Percentiles rank a stretch among this genome's conserved stretches.
These are phyloP conservation scores for Bombyx mori DNA, from an alignment of 1,140 invertebrate genomes.

Conservation along the genomic window DNA sequence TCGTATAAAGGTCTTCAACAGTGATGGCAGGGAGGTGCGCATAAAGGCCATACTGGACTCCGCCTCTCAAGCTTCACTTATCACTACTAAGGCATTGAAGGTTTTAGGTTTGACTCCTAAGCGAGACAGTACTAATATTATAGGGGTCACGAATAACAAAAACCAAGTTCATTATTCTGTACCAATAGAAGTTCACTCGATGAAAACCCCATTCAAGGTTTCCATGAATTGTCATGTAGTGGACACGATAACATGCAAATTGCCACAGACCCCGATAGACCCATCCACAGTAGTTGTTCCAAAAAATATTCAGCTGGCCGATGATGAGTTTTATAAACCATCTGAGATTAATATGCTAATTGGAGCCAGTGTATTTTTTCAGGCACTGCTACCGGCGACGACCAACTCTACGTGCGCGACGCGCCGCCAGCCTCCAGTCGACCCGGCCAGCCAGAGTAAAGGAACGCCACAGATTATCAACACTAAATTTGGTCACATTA, in stretches of 20 bases:
- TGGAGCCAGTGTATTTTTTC: background rate
- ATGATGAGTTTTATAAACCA: background rate
- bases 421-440: too few relatives aligned
- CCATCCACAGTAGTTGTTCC: background rate
- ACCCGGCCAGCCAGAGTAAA: too few relatives aligned
- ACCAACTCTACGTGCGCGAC: too few relatives aligned
- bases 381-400: background rate
- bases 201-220: constrained; percentile 1
- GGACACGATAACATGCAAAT: background rate
- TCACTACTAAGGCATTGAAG: background rate
- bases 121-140: background rate
- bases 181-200: background rate
- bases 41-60: constrained; percentile 8
- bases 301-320: background rate
- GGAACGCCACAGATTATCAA: too few relatives aligned
- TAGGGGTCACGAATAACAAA: constrained; percentile 1
- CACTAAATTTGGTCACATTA: too few relatives aligned
- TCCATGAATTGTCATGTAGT: constrained; percentile 1
- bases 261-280: background rate
- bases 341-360: background rate
- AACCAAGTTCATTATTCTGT: background rate
- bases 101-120: constrained; percentile 2
- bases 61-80: constrained; percentile 1
- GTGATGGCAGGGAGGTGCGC: constrained; percentile 3
- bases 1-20: background rate